Base-by-base conservation (phyloP, 2,888 invertebrate species). In the Melikaiella ostensackeni region DNA sequence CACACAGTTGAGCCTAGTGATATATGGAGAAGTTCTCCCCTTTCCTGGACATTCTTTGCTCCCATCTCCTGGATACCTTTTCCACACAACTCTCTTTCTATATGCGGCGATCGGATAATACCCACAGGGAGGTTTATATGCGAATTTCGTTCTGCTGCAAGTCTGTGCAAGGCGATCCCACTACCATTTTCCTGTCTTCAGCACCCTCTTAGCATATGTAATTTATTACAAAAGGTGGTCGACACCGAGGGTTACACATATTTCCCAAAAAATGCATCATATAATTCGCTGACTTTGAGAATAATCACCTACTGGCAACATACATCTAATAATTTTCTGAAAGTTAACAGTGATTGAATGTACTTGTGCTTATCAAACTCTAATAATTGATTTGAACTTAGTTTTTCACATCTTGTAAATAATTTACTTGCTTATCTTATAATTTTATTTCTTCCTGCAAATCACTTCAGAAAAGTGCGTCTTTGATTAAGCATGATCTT, bases 151-250 rank as follows among this genome's bases (percentile, higher is more conserved):
- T 75, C 70, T 75, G 70, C 75, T 76, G 46, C 76, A 77, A 75
- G 70, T 59, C 42, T 61, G 38, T 38, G 74, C 74, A 30, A 77
- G 66, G 61, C 66, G 30, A 62, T 55, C 27, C 50, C 61, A 62
- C 46, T 50, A 64, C 76, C 38, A 59, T 75, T 76, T 76, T 75
- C 64, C 79, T 21, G 74, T 79, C 74, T 55, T 75, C 79, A 76
- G 35, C 79, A 78, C 33, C 75, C 77, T 70, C 63, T 30, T 64
- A 62, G 73, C 62, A 73, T 74, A 73, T 13, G 38, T 38, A 38
- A 77, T 79, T 79, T 77, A 75, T 79, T 75, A 75, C 75, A 57
- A 64, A 77, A 79, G 77, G 64, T 79, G 63, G 62, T 74, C 73
- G 59, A 79, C 75, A 79, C 77, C 75, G 38, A 55, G 35, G 75